phyloP scores from a whole-genome alignment of 2,888 invertebrate species.

The Elaeidobius kamerunicus region DNA sequence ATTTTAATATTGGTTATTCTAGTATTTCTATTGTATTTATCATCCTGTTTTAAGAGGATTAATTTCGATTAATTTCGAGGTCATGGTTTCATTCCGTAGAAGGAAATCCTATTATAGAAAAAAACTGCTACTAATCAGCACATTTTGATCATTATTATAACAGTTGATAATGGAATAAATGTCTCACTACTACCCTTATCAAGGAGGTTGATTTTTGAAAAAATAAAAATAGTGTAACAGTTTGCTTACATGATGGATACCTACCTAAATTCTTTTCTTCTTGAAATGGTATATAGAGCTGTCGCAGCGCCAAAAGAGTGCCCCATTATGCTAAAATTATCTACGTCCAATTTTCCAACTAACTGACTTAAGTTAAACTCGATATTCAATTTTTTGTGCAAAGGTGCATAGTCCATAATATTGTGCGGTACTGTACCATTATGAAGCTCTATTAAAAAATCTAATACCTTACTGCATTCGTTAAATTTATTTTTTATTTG shows the following conservation, averaged over 20 bases:
- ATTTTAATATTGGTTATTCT: too few relatives aligned
- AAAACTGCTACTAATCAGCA: too few relatives aligned
- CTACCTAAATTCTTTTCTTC: slow-evolving; percentile 55
- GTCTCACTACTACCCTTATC: too few relatives aligned
- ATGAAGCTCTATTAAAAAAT: slow-evolving; percentile 53
- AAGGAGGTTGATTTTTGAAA: too few relatives aligned
- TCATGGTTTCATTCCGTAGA: too few relatives aligned
- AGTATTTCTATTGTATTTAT: too few relatives aligned
- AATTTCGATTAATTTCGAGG: too few relatives aligned
- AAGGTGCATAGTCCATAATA: slow-evolving; percentile 46
- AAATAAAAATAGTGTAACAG: too few relatives aligned
- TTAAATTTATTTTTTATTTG: slow-evolving; percentile 52
- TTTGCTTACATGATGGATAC: slow-evolving; percentile 17
- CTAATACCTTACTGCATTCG: slow-evolving; percentile 53
- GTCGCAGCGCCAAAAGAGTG: slow-evolving; percentile 68
- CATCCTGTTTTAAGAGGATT: too few relatives aligned
- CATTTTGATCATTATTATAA: too few relatives aligned
- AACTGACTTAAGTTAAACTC: slow-evolving; percentile 45
- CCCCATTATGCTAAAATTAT: slow-evolving; percentile 54
- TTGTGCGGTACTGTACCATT: slow-evolving; percentile 51
- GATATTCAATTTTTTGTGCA: slow-evolving; percentile 28
- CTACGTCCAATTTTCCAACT: slow-evolving; percentile 49
- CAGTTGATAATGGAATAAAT: too few relatives aligned
- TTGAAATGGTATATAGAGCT: slow-evolving; percentile 54
- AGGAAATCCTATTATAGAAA: too few relatives aligned